phyloP scores from a whole-genome alignment of 2,797 vertebrate species.

The Salmo trutta region DNA sequence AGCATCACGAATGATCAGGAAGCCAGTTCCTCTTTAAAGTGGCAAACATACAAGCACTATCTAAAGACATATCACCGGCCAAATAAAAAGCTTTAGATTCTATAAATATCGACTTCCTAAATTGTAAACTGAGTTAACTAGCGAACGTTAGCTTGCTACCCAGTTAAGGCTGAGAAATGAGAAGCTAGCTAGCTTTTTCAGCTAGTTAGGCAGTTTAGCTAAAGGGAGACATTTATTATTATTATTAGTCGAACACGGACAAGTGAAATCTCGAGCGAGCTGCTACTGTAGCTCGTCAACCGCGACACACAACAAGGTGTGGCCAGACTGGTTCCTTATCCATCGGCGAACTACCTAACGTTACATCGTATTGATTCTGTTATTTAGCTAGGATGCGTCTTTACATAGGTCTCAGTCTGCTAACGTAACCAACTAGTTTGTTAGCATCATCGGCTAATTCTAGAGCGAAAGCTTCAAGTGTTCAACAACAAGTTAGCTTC shows the following conservation, averaged over 20 bases:
- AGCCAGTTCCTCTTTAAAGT: neutral
- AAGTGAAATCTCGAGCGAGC: neutral
- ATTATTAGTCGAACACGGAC: slow-evolving; percentile 58
- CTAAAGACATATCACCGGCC: neutral
- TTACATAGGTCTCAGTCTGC: neutral
- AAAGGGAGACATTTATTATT: slow-evolving; percentile 41
- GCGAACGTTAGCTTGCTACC: slow-evolving; percentile 4
- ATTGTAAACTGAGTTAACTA: neutral
- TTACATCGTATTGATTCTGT: neutral
- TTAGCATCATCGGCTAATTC: neutral
- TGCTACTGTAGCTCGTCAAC: neutral
- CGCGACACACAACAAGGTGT: slow-evolving; percentile 64
- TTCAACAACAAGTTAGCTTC: neutral
- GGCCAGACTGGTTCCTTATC: slow-evolving; percentile 64
- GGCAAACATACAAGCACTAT: neutral
- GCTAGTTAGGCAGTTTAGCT: slow-evolving; percentile 33
- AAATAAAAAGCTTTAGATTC: neutral
- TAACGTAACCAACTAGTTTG: neutral
- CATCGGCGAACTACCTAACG: slow-evolving; percentile 34
- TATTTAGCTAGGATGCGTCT: neutral
- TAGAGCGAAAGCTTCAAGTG: neutral
- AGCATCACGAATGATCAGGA: neutral
- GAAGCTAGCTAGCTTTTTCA: slow-evolving; percentile 20
- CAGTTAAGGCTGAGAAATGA: neutral
- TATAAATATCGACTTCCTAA: neutral